Percentiles rank a stretch among this genome's conserved stretches.
These are phyloP conservation scores for Agapostemon virescens DNA, from an alignment of 2,888 invertebrate genomes.

Conservation along the genomic window DNA sequence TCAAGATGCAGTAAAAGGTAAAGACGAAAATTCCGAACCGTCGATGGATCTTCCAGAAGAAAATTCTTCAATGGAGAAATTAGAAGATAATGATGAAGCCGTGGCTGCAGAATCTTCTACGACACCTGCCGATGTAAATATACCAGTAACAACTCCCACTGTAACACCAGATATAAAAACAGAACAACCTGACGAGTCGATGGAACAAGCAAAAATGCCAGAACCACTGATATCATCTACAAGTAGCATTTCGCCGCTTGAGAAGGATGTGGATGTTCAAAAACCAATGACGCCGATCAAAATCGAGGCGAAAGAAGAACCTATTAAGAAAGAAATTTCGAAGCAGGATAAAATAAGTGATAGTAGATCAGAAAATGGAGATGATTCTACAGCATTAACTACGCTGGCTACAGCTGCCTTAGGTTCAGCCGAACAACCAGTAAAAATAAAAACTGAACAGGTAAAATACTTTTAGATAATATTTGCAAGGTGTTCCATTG, in stretches of 20 bases:
- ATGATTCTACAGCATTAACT: constrained; percentile 86
- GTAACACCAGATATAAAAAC: constrained; percentile 62
- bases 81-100: constrained; percentile 61
- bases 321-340: constrained; percentile 59
- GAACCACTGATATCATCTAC: constrained; percentile 63
- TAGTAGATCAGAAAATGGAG: constrained; percentile 80
- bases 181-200: constrained; percentile 60
- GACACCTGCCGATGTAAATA: constrained; percentile 44
- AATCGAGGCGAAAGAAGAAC: constrained; percentile 67
- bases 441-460: constrained; percentile 69
- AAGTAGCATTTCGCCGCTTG: constrained; percentile 66
- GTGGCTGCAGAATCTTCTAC: constrained; percentile 62
- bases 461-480: constrained; percentile 44
- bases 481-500: background rate
- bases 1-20: constrained; percentile 50
- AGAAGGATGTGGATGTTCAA: constrained; percentile 66
- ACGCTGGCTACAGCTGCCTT: constrained; percentile 89
- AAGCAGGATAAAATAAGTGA: constrained; percentile 76
- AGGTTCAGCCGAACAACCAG: constrained; percentile 78
- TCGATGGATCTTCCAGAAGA: constrained; percentile 58
- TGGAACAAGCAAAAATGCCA: constrained; percentile 59
- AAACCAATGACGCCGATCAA: constrained; percentile 62
- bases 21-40: constrained; percentile 48
- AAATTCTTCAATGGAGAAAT: constrained; percentile 48
- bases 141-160: constrained; percentile 64